Evolutionary conservation across 2,797 vertebrate species (phyloP).

Genomic region (Sebastes umbrosus): DNA sequence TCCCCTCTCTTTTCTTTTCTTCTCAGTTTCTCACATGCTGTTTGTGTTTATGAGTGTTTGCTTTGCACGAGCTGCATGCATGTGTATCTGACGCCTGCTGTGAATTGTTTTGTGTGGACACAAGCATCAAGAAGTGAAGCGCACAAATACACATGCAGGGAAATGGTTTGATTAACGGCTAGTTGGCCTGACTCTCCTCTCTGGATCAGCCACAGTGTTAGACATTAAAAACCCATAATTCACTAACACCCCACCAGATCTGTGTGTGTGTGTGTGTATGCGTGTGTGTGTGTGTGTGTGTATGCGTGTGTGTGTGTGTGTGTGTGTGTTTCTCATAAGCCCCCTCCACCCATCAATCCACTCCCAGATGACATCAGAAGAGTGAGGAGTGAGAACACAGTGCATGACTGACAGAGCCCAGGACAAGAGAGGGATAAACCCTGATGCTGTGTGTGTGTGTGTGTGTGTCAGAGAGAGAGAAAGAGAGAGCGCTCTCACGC

Average conservation of each 20-base stretch:
- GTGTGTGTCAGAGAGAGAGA: not conserved
- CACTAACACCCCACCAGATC: constrained; percentile 47
- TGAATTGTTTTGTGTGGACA: constrained; percentile 23
- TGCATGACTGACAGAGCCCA: constrained; percentile 64
- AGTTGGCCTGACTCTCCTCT: constrained; percentile 49
- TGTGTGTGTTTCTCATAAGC: constrained; percentile 20
- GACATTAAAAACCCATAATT: constrained; percentile 65
- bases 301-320: not conserved
- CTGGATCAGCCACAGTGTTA: constrained; percentile 60
- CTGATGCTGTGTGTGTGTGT: not conserved
- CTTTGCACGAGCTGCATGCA: constrained; percentile 10
- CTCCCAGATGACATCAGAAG: constrained; percentile 75
- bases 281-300: not conserved
- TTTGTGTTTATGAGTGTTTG: constrained; percentile 41
- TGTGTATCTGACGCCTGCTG: constrained; percentile 19
- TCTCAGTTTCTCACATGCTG: constrained; percentile 40
- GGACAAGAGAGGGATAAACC: constrained; percentile 22
- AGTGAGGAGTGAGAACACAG: constrained; percentile 44
- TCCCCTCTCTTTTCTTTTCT: constrained; percentile 10
- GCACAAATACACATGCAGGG: constrained; percentile 8
- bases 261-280: not conserved
- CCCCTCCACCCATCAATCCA: constrained; percentile 60
- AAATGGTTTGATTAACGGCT: constrained; percentile 58
- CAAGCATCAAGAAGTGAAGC: constrained; percentile 20
- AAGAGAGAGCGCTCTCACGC: constrained; percentile 37